Evolutionary conservation across 1,140 invertebrate genomes (phyloP), one percentile per base, ranked within the genome.

Genomic region (Drosophila sturtevanti): DNA sequence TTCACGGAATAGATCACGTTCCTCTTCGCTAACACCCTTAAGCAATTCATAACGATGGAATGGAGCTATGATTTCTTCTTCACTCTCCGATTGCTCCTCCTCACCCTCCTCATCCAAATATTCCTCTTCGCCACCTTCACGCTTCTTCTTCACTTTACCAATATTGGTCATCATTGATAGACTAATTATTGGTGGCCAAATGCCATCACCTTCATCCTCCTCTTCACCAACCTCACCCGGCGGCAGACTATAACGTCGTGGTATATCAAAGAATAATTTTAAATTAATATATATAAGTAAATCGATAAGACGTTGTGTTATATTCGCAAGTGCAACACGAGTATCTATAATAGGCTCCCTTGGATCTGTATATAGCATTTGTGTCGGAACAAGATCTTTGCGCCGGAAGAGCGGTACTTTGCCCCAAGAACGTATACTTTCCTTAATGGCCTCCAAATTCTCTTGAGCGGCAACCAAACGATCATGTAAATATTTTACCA

Each of bases 391-490:
- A 0, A 92, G 87, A 76, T 94, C 93, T 73, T 89, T 91, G 6
- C 94, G 80, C 68, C 93, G 92, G 92, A 93, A 95, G 5, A 95
- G 79, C 21, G 95, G 93, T n/a, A 81, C 71, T 51, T 93, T 93
- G 16, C 92, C 93, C 95, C 94, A 95, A 0, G 92, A 92, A 2
- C 92, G 89, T 69, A 94, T 93, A 11, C 95, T 87, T 12, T 93
- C 92, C 56, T 81, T 87, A 1, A 93, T 92, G 56, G 70, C 59
- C 0, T 76, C 62, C n/a, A 91, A 60, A 76, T 93, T 93, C 31
- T 93, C 90, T 91, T 96, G 95, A 1, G 94, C 92, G 66, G 94
- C 92, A 55, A 93, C 92, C 7, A 96, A 93, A 48, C 95, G 91
- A 16, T 93, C 85, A 65, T 95, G 93, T 38, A 96, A 80, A 51